Conservation (phyloP, 1,140 invertebrate genomes). For the Amphibalanus amphitrite region DNA sequence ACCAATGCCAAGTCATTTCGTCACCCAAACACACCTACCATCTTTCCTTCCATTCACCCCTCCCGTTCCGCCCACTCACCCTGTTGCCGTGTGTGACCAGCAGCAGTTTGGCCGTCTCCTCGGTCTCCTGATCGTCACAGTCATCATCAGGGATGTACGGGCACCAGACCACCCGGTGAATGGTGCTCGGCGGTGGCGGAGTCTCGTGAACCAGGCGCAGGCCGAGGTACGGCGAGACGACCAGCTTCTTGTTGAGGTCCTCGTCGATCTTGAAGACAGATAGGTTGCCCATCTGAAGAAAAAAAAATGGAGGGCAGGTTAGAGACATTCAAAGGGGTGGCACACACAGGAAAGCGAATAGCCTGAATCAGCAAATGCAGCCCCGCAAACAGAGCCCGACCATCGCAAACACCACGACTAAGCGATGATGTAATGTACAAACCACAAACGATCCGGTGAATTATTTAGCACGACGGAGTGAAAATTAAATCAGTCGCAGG, state of each 20-base stretch:
- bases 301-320: conserved; percentile 3
- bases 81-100: conserved; percentile 57
- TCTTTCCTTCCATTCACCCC: no score
- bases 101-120: conserved; percentile 57
- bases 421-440: no score
- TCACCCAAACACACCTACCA: no score
- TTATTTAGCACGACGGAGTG: no score
- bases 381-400: conserved; percentile 28
- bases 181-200: conserved; percentile 1
- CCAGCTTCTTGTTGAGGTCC: not conserved
- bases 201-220: not conserved
- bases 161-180: conserved; percentile 69
- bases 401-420: no score
- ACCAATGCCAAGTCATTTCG: no score
- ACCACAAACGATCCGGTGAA: no score
- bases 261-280: not conserved
- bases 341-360: not conserved
- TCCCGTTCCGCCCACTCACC: conserved; percentile 30
- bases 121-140: conserved; percentile 31
- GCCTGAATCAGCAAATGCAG: conserved; percentile 10
- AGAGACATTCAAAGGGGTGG: conserved; percentile 4
- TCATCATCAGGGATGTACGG: conserved; percentile 54
- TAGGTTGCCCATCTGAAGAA: not conserved
- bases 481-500: no score
- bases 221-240: not conserved